Conservation (phyloP, 2,113 vertebrate genomes). For the Sardina pilchardus region DNA sequence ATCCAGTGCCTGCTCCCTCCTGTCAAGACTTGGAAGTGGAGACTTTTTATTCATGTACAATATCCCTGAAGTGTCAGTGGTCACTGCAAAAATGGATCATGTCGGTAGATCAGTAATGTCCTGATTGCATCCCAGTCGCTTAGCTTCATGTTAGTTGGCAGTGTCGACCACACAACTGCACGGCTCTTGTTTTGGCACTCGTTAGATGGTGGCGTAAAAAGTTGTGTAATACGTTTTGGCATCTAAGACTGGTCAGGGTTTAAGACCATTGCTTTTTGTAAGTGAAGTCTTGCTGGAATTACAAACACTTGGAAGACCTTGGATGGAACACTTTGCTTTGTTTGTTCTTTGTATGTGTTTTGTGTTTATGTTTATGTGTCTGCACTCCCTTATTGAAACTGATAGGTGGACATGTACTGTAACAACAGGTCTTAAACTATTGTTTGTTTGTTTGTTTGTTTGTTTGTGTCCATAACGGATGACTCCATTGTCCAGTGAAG, state of each 20-base stretch:
- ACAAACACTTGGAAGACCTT: background rate
- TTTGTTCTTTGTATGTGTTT: background rate
- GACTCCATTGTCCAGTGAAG: background rate
- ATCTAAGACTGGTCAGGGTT: background rate
- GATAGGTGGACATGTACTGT: background rate
- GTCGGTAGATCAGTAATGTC: background rate
- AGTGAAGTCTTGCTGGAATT: background rate
- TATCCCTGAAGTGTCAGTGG: background rate
- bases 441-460: background rate
- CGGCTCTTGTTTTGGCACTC: background rate
- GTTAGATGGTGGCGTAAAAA: background rate
- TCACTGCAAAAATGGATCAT: background rate
- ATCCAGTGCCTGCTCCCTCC: constrained; percentile 8
- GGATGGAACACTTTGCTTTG: background rate
- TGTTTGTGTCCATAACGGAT: background rate
- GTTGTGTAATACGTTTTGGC: background rate
- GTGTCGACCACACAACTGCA: background rate
- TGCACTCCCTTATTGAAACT: background rate
- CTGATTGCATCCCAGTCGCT: background rate
- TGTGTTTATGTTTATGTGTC: background rate
- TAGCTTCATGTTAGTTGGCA: background rate
- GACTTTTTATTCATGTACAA: background rate
- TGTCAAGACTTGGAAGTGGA: background rate
- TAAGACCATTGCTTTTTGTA: background rate
- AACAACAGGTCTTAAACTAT: background rate